Conservation (phyloP, 2,888 invertebrate genomes). For the Caenorhabditis auriculariae region DNA sequence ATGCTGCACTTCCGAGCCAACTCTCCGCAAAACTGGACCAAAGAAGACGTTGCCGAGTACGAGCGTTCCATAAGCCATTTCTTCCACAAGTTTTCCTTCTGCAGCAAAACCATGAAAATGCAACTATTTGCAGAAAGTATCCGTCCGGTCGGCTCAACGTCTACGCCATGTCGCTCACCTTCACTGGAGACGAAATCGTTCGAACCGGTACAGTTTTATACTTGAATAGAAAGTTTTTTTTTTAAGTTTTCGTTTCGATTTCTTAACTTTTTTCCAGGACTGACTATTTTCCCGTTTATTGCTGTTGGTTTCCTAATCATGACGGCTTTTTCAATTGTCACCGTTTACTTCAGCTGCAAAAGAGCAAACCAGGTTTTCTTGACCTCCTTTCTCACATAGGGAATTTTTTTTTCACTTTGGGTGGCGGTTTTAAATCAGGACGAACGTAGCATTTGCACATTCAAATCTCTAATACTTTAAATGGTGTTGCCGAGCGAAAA, state of each 20-base stretch:
- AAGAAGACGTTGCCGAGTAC: constrained; percentile 46
- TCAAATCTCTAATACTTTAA: too few species aligned
- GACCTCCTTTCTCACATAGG: too few species aligned
- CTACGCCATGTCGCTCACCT: constrained; percentile 48
- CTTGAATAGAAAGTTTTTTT: neutral
- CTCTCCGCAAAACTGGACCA: constrained; percentile 41
- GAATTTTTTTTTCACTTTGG: too few species aligned
- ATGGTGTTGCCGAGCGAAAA: too few species aligned
- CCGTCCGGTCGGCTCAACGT: constrained; percentile 36
- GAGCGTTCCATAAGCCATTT: constrained; percentile 45
- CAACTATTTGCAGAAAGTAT: constrained; percentile 44
- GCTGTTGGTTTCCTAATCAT: constrained; percentile 55
- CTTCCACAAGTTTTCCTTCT: constrained; percentile 54
- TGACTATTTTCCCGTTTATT: constrained; percentile 57
- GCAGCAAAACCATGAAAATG: too few species aligned
- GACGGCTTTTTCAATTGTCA: constrained; percentile 50
- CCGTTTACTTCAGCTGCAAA: constrained; percentile 40
- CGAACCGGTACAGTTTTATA: constrained; percentile 38
- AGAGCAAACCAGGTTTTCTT: constrained; percentile 32
- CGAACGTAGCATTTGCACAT: too few species aligned
- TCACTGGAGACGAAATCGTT: constrained; percentile 55
- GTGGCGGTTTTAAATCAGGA: too few species aligned
- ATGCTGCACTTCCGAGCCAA: constrained; percentile 53
- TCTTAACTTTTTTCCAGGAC: constrained; percentile 6
- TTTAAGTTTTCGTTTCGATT: neutral